Evolutionary conservation across 2,797 vertebrate genomes (phyloP).

Genomic region (Acipenser ruthenus): DNA sequence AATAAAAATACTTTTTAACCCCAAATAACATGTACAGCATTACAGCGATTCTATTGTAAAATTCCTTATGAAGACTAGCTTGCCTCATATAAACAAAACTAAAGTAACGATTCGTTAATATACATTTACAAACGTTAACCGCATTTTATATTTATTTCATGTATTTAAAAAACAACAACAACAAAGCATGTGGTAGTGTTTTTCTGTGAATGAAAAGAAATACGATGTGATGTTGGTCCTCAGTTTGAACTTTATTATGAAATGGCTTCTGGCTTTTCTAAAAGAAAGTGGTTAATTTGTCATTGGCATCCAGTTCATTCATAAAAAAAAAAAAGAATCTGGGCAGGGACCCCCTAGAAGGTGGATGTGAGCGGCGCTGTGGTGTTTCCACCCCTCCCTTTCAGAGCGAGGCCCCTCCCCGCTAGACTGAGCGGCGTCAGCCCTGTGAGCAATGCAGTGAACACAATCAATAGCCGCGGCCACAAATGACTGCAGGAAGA

Average conservation of each 20-base stretch:
- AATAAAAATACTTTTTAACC: too few relatives aligned
- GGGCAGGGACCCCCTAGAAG: slow-evolving; percentile 50
- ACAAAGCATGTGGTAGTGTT: too few relatives aligned
- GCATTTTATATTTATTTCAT: too few relatives aligned
- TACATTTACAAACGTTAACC: too few relatives aligned
- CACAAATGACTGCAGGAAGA: slow-evolving; percentile 51
- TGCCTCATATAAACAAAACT: too few relatives aligned
- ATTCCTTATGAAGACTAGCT: too few relatives aligned
- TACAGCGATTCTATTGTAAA: too few relatives aligned
- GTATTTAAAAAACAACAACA: too few relatives aligned
- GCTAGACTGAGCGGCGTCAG: slow-evolving; percentile 70
- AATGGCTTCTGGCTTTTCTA: slow-evolving; percentile 29
- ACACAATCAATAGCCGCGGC: slow-evolving; percentile 50
- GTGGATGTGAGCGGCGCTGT: slow-evolving; percentile 28
- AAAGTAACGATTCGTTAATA: too few relatives aligned
- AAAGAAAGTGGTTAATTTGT: slow-evolving; percentile 44
- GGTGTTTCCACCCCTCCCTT: slow-evolving; percentile 18
- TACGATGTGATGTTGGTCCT: not conserved
- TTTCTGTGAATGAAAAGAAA: too few relatives aligned
- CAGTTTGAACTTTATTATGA: slow-evolving; percentile 18
- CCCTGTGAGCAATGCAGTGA: slow-evolving; percentile 49
- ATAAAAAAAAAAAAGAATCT: slow-evolving; percentile 37
- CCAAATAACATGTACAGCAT: too few relatives aligned
- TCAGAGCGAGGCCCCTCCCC: slow-evolving; percentile 45
- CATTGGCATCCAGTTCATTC: slow-evolving; percentile 58